Conservation (phyloP, 2,888 invertebrate species). For the Apantesis nais region DNA sequence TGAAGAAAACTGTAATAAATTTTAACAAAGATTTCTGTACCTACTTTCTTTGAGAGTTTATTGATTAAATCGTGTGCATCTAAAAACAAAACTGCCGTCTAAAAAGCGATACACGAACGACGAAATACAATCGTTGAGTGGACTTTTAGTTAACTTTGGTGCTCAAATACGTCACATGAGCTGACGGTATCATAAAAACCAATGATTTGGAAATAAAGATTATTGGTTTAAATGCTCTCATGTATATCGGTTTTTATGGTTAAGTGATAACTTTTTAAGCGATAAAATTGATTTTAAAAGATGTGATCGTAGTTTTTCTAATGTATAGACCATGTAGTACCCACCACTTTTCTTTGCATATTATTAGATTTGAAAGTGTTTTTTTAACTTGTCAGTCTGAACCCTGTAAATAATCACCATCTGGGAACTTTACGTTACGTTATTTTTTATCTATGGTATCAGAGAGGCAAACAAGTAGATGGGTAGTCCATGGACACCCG, state of each 20-base stretch:
- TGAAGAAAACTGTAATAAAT: neutral
- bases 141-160: neutral
- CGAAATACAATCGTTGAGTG: too few species aligned
- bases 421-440: too few species aligned
- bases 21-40: neutral
- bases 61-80: neutral
- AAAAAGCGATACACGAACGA: neutral
- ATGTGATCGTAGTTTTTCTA: neutral
- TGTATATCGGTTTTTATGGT: neutral
- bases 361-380: neutral
- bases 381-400: neutral
- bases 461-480: neutral
- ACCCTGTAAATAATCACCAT: neutral
- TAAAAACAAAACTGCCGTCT: neutral
- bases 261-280: neutral
- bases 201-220: neutral
- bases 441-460: too few species aligned
- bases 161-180: neutral
- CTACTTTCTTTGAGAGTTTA: neutral
- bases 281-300: neutral
- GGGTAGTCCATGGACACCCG: neutral
- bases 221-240: neutral
- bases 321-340: neutral
- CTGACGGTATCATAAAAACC: neutral
- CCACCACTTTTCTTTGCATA: neutral